Percentiles rank a stretch among this genome's conserved stretches.
Conservation (phyloP, 2,888 invertebrate species). For the Drosophila koepferae region DNA sequence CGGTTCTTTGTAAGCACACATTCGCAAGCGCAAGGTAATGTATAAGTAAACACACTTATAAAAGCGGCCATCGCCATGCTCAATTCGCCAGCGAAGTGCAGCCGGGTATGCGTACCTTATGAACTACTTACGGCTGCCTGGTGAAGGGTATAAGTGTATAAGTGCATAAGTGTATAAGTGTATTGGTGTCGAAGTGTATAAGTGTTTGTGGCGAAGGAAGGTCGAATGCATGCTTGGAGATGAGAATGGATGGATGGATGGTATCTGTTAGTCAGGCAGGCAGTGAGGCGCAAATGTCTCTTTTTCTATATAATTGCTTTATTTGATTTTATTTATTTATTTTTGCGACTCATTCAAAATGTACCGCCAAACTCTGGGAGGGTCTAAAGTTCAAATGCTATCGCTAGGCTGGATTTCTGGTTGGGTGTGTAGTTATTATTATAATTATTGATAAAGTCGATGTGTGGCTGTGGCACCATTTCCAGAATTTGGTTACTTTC, state of each 20-base stretch:
- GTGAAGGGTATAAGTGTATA: slow-evolving; percentile 10
- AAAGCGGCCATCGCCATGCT: slow-evolving; percentile 31
- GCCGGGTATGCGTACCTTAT: slow-evolving; percentile 14
- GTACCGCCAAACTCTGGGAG: slow-evolving; percentile 8
- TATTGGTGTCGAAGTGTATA: not conserved
- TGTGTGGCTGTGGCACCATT: slow-evolving; percentile 22
- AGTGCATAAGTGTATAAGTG: too few species aligned
- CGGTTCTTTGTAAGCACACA: slow-evolving; percentile 10
- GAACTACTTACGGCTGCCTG: slow-evolving; percentile 16
- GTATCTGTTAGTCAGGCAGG: slow-evolving; percentile 1
- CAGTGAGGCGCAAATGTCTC: not conserved
- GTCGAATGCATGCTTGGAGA: slow-evolving; percentile 10
- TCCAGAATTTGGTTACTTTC: slow-evolving; percentile 25
- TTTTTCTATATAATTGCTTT: not conserved
- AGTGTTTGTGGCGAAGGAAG: slow-evolving; percentile 2
- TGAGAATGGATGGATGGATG: not conserved
- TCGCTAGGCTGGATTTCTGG: slow-evolving; percentile 26
- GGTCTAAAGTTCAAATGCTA: slow-evolving; percentile 40
- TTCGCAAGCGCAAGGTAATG: slow-evolving; percentile 12
- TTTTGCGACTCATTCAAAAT: slow-evolving; percentile 7
- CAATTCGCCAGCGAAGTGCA: slow-evolving; percentile 6
- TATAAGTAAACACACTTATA: slow-evolving; percentile 18
- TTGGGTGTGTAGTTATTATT: slow-evolving; percentile 3
- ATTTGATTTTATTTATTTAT: not conserved
- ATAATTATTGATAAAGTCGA: slow-evolving; percentile 30